These are phyloP conservation scores for Cynopterus brachyotis DNA, from an alignment of 2,113 vertebrate genomes.

Conservation along the genomic window DNA sequence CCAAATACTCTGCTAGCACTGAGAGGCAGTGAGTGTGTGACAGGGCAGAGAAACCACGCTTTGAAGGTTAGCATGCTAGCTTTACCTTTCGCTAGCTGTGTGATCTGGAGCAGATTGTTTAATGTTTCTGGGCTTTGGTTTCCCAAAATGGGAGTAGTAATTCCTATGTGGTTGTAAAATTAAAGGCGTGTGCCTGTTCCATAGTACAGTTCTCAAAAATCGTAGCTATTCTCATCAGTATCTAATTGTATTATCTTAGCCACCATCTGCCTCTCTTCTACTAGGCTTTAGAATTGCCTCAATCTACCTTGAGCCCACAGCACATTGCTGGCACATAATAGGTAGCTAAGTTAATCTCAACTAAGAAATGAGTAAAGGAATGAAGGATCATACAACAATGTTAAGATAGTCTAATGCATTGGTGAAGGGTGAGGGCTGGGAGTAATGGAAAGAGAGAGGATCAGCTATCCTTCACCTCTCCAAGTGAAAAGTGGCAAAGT, in stretches of 20 bases:
- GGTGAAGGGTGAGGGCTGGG: neutral
- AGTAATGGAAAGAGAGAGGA: neutral
- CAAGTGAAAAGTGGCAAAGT: neutral
- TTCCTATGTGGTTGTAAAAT: slow-evolving; percentile 4
- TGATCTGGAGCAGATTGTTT: neutral
- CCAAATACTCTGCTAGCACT: neutral
- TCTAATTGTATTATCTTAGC: neutral
- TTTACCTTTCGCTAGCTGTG: neutral
- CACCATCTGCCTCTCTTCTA: neutral
- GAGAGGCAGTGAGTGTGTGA: neutral
- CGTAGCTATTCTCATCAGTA: neutral
- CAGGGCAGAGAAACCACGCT: neutral
- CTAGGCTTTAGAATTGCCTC: neutral
- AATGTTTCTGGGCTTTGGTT: slow-evolving; percentile 14
- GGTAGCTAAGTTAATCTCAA: neutral
- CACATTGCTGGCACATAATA: neutral
- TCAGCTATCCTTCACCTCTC: neutral
- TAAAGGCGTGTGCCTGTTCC: neutral
- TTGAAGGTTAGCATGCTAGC: neutral
- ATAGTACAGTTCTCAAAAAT: neutral
- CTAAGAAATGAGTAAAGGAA: neutral
- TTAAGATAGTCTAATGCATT: neutral
- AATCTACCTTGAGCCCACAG: neutral
- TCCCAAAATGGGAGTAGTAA: neutral
- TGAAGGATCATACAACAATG: neutral